These are phyloP conservation scores for Hemibagrus guttatus DNA, from an alignment of 2,797 vertebrate genomes.

Conservation along the genomic window DNA sequence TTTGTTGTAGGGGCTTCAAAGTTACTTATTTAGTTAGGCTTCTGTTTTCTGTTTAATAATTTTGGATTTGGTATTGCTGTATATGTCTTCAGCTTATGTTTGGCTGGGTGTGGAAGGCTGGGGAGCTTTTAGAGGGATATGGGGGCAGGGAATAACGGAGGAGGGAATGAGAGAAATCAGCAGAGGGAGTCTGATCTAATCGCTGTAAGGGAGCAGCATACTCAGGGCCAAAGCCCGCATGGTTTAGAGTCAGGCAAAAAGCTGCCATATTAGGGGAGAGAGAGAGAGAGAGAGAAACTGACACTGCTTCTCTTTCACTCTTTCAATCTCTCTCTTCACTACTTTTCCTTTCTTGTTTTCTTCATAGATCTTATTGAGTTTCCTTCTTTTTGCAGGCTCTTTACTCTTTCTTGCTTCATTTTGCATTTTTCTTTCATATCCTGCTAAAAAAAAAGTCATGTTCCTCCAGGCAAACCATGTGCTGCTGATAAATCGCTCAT, in stretches of 20 bases:
- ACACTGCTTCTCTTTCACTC: slow-evolving; percentile 19
- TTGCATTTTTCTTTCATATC: neutral
- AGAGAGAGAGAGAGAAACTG: slow-evolving; percentile 57
- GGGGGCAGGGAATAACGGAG: slow-evolving; percentile 29
- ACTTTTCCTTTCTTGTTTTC: slow-evolving; percentile 1
- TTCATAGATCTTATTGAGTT: neutral
- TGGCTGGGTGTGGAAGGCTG: slow-evolving; percentile 13
- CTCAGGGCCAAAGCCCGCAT: slow-evolving; percentile 76
- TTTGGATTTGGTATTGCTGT: neutral
- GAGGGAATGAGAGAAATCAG: slow-evolving; percentile 27
- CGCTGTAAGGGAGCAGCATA: slow-evolving; percentile 77
- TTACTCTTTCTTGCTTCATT: neutral
- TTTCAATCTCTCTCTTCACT: neutral
- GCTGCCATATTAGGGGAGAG: slow-evolving; percentile 81
- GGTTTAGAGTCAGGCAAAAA: slow-evolving; percentile 77
- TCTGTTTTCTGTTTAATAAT: neutral
- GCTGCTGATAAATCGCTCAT: neutral
- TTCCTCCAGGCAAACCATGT: neutral
- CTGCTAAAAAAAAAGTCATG: neutral
- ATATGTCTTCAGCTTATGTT: neutral
- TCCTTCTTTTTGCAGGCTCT: neutral
- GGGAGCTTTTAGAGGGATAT: slow-evolving; percentile 12
- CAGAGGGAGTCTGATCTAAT: slow-evolving; percentile 72
- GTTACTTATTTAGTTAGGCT: neutral
- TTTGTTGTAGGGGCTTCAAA: no score